Conservation (phyloP, 1,140 invertebrate species). For the Anagrus nilaparvatae region DNA sequence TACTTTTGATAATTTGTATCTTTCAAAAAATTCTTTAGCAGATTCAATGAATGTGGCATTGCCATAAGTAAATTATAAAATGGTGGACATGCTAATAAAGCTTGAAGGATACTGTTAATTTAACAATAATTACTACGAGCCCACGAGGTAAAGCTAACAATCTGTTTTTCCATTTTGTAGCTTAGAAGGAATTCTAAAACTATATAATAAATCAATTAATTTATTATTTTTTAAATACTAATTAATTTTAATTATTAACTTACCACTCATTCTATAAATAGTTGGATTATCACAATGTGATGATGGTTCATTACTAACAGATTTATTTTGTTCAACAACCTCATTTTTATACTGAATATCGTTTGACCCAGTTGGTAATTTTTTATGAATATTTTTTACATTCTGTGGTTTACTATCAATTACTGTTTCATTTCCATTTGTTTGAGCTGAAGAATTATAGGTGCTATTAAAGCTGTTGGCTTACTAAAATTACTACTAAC, state of each 20-base stretch:
- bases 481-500: too few relatives aligned
- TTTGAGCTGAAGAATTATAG: too few relatives aligned
- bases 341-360: too few relatives aligned
- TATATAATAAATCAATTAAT: conserved; percentile 13
- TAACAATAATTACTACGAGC: conserved; percentile 90
- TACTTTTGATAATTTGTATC: conserved; percentile 53
- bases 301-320: too few relatives aligned
- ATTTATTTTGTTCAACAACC: too few relatives aligned
- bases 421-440: too few relatives aligned
- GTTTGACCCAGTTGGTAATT: too few relatives aligned
- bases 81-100: conserved; percentile 81
- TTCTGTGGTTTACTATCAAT: too few relatives aligned
- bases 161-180: conserved; percentile 61
- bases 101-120: conserved; percentile 84
- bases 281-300: conserved; percentile 48
- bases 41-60: conserved; percentile 69
- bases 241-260: conserved; percentile 19
- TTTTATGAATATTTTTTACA: too few relatives aligned
- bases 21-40: conserved; percentile 75
- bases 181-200: conserved; percentile 58
- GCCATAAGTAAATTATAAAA: conserved; percentile 82
- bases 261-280: conserved; percentile 55
- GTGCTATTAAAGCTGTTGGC: too few relatives aligned
- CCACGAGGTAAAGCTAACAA: conserved; percentile 73
- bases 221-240: conserved; percentile 1